Conservation (phyloP, 2,888 invertebrate species). For the Melinaea menophilus region DNA sequence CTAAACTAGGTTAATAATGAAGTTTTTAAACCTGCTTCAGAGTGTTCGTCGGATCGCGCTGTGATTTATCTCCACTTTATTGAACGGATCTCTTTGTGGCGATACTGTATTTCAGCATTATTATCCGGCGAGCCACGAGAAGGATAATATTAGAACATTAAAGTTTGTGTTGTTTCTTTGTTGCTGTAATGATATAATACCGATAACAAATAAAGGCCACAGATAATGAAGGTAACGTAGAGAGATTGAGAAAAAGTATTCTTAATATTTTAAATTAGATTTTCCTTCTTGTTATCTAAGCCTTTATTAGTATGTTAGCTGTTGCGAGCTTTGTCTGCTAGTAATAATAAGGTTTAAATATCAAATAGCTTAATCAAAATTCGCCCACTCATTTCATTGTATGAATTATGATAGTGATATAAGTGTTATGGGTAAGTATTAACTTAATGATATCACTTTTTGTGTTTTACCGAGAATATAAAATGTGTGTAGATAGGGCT, state of each 20-base stretch:
- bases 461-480: too few species aligned
- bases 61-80: slow-evolving; percentile 41
- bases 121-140: slow-evolving; percentile 20
- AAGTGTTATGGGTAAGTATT: too few species aligned
- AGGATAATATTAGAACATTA: slow-evolving; percentile 29
- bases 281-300: too few species aligned
- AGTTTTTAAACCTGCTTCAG: slow-evolving; percentile 31
- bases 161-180: slow-evolving; percentile 25
- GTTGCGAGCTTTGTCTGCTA: too few species aligned
- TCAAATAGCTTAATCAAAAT: too few species aligned
- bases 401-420: too few species aligned
- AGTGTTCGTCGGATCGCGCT: slow-evolving; percentile 33
- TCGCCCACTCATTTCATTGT: too few species aligned
- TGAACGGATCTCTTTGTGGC: slow-evolving; percentile 42
- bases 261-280: too few species aligned
- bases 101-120: slow-evolving; percentile 34
- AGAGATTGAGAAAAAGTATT: background rate
- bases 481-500: too few species aligned
- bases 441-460: too few species aligned
- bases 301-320: too few species aligned
- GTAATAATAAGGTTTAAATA: too few species aligned
- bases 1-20: slow-evolving; percentile 33
- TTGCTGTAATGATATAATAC: slow-evolving; percentile 11
- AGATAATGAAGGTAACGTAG: slow-evolving; percentile 3
- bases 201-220: slow-evolving; percentile 7